Conservation (phyloP, 2,888 invertebrate genomes). For the Herminia tarsipennalis region DNA sequence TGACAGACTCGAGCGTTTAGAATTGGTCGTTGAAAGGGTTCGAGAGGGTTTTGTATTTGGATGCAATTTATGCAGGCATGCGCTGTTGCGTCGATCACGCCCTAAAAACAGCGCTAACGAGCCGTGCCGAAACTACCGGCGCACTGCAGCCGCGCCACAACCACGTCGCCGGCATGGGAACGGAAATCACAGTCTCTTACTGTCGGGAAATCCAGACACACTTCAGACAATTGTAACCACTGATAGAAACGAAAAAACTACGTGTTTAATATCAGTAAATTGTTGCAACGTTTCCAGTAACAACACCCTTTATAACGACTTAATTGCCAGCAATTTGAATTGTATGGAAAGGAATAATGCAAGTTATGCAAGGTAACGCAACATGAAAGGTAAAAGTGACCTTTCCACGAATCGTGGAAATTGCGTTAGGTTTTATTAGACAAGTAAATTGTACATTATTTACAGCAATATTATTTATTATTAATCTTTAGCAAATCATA, state of each 20-base stretch:
- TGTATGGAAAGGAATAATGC: too few species aligned
- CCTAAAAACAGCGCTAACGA: constrained; percentile 80
- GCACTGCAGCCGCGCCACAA: constrained; percentile 16
- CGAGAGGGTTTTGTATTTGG: constrained; percentile 59
- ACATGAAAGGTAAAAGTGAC: too few species aligned
- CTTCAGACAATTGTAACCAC: constrained; percentile 54
- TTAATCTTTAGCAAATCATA: too few species aligned
- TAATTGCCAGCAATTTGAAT: too few species aligned
- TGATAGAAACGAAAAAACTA: constrained; percentile 1
- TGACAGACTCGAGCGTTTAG: constrained; percentile 11
- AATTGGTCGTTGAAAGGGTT: constrained; percentile 49
- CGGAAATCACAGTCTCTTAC: constrained; percentile 65
- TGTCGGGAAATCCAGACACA: constrained; percentile 54
- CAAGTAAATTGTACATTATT: too few species aligned
- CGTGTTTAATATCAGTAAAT: too few species aligned
- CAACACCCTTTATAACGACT: too few species aligned
- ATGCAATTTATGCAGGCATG: constrained; percentile 80
- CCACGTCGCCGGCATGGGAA: constrained; percentile 64
- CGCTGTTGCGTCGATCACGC: constrained; percentile 80
- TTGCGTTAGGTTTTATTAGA: too few species aligned
- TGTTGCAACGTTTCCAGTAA: too few species aligned
- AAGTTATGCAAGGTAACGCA: too few species aligned
- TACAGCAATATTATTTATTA: too few species aligned
- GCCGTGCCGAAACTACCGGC: constrained; percentile 58
- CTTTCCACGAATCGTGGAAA: too few species aligned